These are phyloP conservation scores for Campylomormyrus numenius DNA, from an alignment of 2,113 vertebrate species.

Conservation along the genomic window DNA sequence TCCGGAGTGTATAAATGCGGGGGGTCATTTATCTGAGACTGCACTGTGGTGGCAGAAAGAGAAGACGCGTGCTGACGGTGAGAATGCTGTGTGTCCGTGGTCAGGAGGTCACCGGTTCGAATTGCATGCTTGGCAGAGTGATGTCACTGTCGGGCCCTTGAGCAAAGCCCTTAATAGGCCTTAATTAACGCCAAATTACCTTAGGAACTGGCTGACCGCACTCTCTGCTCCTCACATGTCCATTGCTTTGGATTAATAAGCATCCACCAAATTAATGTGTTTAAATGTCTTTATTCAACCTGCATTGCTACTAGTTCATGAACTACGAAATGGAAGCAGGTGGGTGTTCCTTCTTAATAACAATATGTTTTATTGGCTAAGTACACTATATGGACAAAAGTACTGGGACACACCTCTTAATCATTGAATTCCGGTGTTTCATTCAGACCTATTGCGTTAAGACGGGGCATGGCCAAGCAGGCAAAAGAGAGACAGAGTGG, in stretches of 20 bases:
- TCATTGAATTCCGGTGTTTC: background rate
- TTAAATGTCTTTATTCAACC: background rate
- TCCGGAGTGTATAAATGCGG: background rate
- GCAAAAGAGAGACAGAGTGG: background rate
- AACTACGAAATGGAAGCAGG: background rate
- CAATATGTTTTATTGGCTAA: background rate
- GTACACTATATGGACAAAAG: background rate
- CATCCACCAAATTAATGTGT: background rate
- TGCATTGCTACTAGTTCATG: background rate
- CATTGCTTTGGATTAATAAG: background rate
- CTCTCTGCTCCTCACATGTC: background rate
- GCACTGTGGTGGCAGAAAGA: background rate
- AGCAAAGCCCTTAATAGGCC: background rate
- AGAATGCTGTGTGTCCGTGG: background rate
- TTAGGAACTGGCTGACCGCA: background rate
- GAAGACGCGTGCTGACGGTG: background rate
- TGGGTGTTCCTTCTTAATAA: background rate
- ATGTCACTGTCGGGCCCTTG: background rate
- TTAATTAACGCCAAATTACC: background rate
- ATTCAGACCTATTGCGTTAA: background rate
- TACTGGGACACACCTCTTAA: background rate
- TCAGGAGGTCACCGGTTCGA: background rate
- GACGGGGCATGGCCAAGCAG: background rate
- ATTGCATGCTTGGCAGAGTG: background rate
- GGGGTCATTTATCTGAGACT: background rate